Conservation (phyloP, 2,888 invertebrate species). For the Cosmopolites sordidus region DNA sequence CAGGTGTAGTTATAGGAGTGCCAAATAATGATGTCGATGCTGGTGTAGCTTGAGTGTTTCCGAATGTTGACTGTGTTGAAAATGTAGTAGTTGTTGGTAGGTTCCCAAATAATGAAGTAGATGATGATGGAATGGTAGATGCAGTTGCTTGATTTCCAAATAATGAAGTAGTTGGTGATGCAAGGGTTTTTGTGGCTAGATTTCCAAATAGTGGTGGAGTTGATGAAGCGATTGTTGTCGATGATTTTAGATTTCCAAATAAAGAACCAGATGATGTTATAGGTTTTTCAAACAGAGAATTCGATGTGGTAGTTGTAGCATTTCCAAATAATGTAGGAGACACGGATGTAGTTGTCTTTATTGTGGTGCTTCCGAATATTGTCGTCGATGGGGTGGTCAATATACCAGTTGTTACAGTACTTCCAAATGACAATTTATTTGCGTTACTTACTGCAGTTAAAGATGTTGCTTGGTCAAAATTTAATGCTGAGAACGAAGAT, state of each 20-base stretch:
- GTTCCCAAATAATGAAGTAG: not conserved
- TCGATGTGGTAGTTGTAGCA: not conserved
- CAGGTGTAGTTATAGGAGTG: not conserved
- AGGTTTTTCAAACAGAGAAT: not conserved
- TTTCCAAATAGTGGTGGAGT: not conserved
- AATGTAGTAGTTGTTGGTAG: not conserved
- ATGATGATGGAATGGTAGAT: not conserved
- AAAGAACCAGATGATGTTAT: not conserved
- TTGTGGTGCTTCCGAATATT: not conserved
- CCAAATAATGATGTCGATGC: not conserved
- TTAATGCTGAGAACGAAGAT: too few species aligned
- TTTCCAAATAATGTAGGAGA: conserved; percentile 12
- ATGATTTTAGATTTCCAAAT: not conserved
- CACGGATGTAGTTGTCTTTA: conserved; percentile 16
- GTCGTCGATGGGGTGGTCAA: not conserved
- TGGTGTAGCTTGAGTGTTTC: too few species aligned
- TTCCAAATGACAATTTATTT: too few species aligned
- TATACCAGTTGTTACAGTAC: not conserved
- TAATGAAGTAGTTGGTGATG: conserved; percentile 3
- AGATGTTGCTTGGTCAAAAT: too few species aligned
- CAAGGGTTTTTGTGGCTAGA: conserved; percentile 3
- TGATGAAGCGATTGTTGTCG: not conserved
- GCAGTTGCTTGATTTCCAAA: conserved; percentile 3
- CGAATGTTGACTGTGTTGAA: not conserved
- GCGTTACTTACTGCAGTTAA: too few species aligned